phyloP scores from a whole-genome alignment of 2,888 invertebrate genomes.

The Leucophenga montana region DNA sequence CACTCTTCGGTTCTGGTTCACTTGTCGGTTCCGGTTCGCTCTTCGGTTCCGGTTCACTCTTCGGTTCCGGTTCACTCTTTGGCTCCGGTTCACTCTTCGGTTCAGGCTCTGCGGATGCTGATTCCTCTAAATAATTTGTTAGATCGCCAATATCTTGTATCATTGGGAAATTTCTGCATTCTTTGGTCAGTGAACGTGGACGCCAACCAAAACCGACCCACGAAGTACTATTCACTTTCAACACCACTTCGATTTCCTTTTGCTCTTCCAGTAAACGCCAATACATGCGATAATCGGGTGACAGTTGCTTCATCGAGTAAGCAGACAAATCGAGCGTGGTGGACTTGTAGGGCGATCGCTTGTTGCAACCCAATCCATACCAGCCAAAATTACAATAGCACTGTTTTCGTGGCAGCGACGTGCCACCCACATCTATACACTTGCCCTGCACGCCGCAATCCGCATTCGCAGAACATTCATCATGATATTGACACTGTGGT shows the following conservation, averaged over 20 bases:
- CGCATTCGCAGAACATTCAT: slow-evolving; percentile 88
- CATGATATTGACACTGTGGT: slow-evolving; percentile 87
- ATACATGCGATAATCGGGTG: slow-evolving; percentile 84
- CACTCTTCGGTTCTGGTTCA: slow-evolving; percentile 70
- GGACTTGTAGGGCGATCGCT: slow-evolving; percentile 84
- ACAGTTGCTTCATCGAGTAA: slow-evolving; percentile 82
- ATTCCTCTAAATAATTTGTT: slow-evolving; percentile 63
- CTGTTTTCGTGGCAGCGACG: slow-evolving; percentile 85
- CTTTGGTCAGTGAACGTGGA: slow-evolving; percentile 81
- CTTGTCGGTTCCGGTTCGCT: slow-evolving; percentile 73
- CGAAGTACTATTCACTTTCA: slow-evolving; percentile 90
- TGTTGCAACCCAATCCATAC: slow-evolving; percentile 88
- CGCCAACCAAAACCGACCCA: slow-evolving; percentile 95
- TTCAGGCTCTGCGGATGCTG: slow-evolving; percentile 66
- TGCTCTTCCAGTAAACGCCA: slow-evolving; percentile 89
- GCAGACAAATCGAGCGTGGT: slow-evolving; percentile 81
- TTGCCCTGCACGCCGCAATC: slow-evolving; percentile 91
- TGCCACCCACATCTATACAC: slow-evolving; percentile 87
- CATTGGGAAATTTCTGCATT: slow-evolving; percentile 87
- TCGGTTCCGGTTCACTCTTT: slow-evolving; percentile 73
- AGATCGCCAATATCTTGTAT: slow-evolving; percentile 74
- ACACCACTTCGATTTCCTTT: slow-evolving; percentile 89
- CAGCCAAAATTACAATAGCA: slow-evolving; percentile 94
- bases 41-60: slow-evolving; percentile 73
- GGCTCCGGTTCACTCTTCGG: slow-evolving; percentile 72